phyloP scores from a whole-genome alignment of 2,888 invertebrate species.

The Dascillus cervinus region DNA sequence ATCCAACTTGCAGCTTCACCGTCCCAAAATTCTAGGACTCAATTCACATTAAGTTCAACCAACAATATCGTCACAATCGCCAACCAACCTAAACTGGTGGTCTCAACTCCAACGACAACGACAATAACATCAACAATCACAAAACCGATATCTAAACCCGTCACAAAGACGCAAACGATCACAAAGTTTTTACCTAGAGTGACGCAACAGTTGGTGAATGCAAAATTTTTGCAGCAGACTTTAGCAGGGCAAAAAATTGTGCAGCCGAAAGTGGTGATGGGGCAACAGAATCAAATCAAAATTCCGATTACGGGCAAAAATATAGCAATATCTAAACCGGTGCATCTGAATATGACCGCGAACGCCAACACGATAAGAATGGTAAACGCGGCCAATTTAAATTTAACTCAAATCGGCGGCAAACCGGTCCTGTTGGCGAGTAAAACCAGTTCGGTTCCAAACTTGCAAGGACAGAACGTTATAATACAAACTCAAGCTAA shows the following conservation, averaged over 20 bases:
- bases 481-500: constrained; percentile 40
- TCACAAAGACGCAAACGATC: constrained; percentile 25
- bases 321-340: constrained; percentile 25
- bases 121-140: constrained; percentile 24
- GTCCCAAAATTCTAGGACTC: constrained; percentile 36
- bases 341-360: constrained; percentile 28
- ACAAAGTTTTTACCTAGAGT: constrained; percentile 36
- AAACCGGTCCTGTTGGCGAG: constrained; percentile 51
- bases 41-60: constrained; percentile 46
- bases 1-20: constrained; percentile 44
- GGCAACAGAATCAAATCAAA: constrained; percentile 31
- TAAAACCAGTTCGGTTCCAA: constrained; percentile 38
- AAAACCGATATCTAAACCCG: constrained; percentile 23
- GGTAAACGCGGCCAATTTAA: constrained; percentile 45
- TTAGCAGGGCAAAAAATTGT: constrained; percentile 30
- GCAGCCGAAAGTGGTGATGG: constrained; percentile 29
- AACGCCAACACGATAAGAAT: constrained; percentile 42
- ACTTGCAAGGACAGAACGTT: constrained; percentile 41
- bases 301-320: constrained; percentile 26
- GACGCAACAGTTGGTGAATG: constrained; percentile 42
- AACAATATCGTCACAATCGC: constrained; percentile 40
- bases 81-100: constrained; percentile 37
- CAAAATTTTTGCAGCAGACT: constrained; percentile 41
- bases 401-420: constrained; percentile 49
- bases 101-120: constrained; percentile 29